These are phyloP conservation scores for Ceratotherium simum DNA, from an alignment of 2,113 vertebrate genomes.

Conservation along the genomic window DNA sequence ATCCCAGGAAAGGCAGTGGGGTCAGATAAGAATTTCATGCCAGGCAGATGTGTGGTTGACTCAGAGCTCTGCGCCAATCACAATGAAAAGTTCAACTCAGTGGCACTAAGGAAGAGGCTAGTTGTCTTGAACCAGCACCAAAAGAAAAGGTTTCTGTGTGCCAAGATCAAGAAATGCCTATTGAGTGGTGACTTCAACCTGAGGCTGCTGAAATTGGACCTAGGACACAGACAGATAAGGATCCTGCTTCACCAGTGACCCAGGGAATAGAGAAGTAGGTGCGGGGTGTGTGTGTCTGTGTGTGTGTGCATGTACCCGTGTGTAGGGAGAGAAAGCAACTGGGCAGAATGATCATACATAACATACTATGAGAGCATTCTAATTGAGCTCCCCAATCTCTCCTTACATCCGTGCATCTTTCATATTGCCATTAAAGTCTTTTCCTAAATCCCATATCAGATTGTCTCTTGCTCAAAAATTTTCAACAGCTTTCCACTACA, in stretches of 20 bases:
- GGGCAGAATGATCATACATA: neutral
- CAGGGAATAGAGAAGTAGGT: neutral
- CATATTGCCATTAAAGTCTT: neutral
- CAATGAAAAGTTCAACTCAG: neutral
- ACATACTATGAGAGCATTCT: neutral
- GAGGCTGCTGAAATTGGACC: neutral
- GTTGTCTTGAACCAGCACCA: neutral
- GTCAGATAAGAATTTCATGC: conserved; percentile 34
- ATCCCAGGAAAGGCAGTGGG: neutral
- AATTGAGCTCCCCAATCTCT: neutral
- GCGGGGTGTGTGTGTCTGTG: neutral
- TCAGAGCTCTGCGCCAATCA: neutral
- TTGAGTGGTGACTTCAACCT: neutral
- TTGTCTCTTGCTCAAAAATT: neutral
- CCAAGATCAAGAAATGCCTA: neutral
- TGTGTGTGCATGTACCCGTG: neutral
- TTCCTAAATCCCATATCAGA: neutral
- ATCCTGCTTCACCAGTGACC: neutral
- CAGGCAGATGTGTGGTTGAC: neutral
- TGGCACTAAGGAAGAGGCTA: neutral
- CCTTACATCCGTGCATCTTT: neutral
- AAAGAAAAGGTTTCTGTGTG: neutral
- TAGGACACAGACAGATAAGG: neutral
- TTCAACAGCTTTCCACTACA: neutral
- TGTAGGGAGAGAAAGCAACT: neutral